A percentile compares a stretch with the other conserved stretches of the same genome.
Conservation (phyloP, 2,113 vertebrate genomes). For the Gasterosteus nipponicus region DNA sequence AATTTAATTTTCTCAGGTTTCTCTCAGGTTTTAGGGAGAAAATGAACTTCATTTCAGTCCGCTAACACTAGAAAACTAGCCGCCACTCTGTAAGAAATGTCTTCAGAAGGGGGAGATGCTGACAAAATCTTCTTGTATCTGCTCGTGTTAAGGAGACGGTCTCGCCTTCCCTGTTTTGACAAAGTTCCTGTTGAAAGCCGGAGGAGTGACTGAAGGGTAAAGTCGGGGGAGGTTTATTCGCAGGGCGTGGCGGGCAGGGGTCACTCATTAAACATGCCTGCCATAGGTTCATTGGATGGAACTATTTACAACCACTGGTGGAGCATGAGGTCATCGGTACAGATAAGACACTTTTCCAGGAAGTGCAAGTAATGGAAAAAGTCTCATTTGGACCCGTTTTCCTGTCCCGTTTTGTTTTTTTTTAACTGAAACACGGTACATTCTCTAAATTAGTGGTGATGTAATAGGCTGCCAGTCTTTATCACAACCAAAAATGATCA, state of each 20-base stretch:
- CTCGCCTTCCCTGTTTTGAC: conserved; percentile 15
- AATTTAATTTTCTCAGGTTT: conserved; percentile 1
- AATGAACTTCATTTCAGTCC: not conserved
- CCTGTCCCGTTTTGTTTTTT: not conserved
- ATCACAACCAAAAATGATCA: not conserved
- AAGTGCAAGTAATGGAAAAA: conserved; percentile 31
- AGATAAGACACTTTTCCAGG: conserved; percentile 23
- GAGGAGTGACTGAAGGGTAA: conserved; percentile 9
- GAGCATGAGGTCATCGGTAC: conserved; percentile 27
- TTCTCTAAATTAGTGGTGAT: too few relatives aligned
- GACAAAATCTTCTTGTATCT: not conserved
- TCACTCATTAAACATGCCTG: conserved; percentile 1
- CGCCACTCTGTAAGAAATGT: conserved; percentile 3
- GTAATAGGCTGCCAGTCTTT: not conserved
- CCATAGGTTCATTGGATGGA: conserved; percentile 7
- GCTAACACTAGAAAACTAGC: not conserved
- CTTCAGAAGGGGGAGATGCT: not conserved
- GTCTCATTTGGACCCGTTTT: not conserved
- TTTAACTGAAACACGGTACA: not conserved
- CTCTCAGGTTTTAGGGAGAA: not conserved
- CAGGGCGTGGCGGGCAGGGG: conserved; percentile 8
- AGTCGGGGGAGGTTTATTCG: not conserved
- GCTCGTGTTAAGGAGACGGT: not conserved
- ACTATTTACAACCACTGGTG: not conserved
- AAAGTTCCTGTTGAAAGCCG: conserved; percentile 27